A percentile compares a stretch with the other conserved stretches of the same genome.
phyloP scores from a whole-genome alignment of 2,888 invertebrate species.

The Cepaea hortensis region DNA sequence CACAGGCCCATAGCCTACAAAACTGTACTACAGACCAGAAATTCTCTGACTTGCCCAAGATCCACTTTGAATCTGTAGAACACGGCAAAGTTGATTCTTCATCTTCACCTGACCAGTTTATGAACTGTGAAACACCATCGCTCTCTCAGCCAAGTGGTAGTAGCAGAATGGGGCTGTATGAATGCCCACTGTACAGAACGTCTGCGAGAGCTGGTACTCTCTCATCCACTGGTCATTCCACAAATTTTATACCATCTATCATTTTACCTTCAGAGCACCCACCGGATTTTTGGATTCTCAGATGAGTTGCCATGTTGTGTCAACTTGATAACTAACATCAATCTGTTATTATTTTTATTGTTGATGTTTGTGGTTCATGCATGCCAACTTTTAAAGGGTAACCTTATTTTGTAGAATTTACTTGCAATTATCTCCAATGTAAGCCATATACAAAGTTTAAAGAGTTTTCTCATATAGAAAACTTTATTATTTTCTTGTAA shows the following conservation, averaged over 20 bases:
- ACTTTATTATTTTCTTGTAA: no score
- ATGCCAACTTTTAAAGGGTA: no score
- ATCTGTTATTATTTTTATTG: neutral
- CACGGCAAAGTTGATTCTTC: conserved; percentile 4
- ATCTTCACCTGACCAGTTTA: neutral
- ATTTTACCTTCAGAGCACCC: conserved; percentile 67
- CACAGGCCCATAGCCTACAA: conserved; percentile 57
- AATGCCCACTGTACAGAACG: conserved; percentile 75
- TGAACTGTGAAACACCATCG: neutral
- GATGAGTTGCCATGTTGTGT: conserved; percentile 74
- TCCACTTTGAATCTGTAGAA: conserved; percentile 73
- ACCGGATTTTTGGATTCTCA: conserved; percentile 73
- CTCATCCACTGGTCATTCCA: conserved; percentile 75
- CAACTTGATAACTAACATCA: conserved; percentile 69
- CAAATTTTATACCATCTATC: conserved; percentile 75
- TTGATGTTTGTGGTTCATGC: neutral
- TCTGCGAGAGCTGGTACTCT: conserved; percentile 74
- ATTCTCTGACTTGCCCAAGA: conserved; percentile 73
- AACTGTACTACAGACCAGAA: conserved; percentile 70
- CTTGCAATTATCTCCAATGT: no score
- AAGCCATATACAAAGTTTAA: no score
- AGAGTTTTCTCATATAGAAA: no score
- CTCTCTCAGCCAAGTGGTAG: neutral
- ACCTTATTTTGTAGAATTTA: no score
- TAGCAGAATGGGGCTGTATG: conserved; percentile 56